A percentile compares a stretch with the other conserved stretches of the same genome.
Conservation (phyloP, 2,888 invertebrate species). For the Hymenopus coronatus region DNA sequence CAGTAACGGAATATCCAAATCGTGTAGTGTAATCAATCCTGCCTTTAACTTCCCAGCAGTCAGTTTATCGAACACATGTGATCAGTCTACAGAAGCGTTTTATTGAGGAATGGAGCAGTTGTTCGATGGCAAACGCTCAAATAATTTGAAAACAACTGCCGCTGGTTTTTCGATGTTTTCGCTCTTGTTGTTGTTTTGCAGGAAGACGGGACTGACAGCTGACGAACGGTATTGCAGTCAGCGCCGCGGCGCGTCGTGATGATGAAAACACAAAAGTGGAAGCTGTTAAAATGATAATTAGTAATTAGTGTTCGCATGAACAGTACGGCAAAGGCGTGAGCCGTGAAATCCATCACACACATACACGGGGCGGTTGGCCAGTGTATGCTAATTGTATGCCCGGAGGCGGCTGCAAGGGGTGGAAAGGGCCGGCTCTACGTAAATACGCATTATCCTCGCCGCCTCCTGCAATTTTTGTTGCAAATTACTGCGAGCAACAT, state of each 20-base stretch:
- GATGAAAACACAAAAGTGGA: background rate
- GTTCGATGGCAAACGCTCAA: background rate
- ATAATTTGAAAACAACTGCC: background rate
- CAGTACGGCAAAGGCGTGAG: background rate
- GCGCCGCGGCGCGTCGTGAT: background rate
- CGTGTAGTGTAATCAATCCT: background rate
- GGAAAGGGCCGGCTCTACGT: background rate
- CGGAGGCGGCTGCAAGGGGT: background rate
- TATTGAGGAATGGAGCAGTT: background rate
- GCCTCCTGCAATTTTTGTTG: background rate
- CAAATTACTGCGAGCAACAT: background rate
- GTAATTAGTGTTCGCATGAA: conserved; percentile 2
- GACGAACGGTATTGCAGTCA: background rate
- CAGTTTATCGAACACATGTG: background rate
- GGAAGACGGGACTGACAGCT: background rate
- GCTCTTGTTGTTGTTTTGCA: background rate
- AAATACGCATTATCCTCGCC: background rate
- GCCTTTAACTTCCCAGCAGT: background rate
- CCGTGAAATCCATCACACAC: background rate
- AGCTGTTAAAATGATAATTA: conserved; percentile 18
- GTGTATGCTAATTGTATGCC: background rate
- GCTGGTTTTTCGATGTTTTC: background rate
- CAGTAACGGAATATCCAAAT: too few relatives aligned
- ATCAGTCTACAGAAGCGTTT: background rate
- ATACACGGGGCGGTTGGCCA: background rate